Evolutionary conservation across 2,888 invertebrate species (phyloP), one percentile per base, ranked within the genome.

Genomic region (Ferdinandea cuprea): DNA sequence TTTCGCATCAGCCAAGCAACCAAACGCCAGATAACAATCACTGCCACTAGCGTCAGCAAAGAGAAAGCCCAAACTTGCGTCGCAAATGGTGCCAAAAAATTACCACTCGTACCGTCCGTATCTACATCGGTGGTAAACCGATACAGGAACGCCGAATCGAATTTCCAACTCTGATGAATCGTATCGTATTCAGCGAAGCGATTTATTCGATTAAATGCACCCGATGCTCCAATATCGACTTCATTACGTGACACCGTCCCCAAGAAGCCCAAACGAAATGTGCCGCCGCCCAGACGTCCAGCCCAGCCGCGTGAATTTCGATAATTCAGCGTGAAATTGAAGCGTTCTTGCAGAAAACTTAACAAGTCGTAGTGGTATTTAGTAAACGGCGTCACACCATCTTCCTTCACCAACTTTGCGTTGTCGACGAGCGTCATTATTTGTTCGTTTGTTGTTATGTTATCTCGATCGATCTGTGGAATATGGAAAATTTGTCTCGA

Each of bases 251-350:
- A 86, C 17, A 90, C 63, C 21, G 89, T 87, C 0, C 90, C 90
- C 15, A 91, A 63, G 7, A 89, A 79, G 0, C 90, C 90, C 15
- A 91, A 77, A 0, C 90, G 89, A 85, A 87, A 90, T 15, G 87
- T 87, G 4, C 88, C 86, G 48, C 88, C 88, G 7, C 86, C 87
- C 63, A 90, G 85, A 28, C 88, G 86, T 8, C 90, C 90, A 15
- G 89, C 88, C 90, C 90, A 91, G n/a, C 89, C 89, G 2, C 89
- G 86, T 2, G 89, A 86, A 65, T 89, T 89, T 3, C 90, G 89
- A 85, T 88, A 91, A 17, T 87, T 86, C 0, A 90, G 85, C 1
- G 87, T 87, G 66, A 91, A 91, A 73, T 91, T 90, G 8, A 89
- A 88, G 2, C 87, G 86, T 21, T 89, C 87, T 30, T 86, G 84